These are phyloP conservation scores for Antheraea yamamai DNA, from an alignment of 2,888 invertebrate species.

Conservation along the genomic window DNA sequence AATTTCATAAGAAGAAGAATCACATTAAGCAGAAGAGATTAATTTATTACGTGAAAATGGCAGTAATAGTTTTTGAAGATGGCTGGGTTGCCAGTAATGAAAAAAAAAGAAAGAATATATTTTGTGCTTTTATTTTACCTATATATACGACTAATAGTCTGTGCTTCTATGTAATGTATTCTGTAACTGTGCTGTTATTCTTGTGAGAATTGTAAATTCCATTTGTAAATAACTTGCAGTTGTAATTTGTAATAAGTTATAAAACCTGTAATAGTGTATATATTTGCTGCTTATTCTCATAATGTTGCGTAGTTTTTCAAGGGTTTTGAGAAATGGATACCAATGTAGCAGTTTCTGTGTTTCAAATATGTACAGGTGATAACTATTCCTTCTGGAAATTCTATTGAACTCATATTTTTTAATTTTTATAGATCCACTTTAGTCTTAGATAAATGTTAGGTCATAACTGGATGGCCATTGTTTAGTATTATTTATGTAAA, in stretches of 20 bases:
- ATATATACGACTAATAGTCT: too few relatives aligned
- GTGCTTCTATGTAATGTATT: too few relatives aligned
- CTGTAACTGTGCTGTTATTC: too few relatives aligned
- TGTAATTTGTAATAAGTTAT: background rate
- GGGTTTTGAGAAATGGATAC: constrained; percentile 38
- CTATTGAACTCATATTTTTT: background rate
- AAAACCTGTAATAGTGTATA: background rate
- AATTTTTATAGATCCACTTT: background rate
- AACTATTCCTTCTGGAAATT: background rate
- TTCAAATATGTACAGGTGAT: constrained; percentile 42
- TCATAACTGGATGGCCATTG: background rate
- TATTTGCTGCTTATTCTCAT: constrained; percentile 22
- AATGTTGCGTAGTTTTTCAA: constrained; percentile 50
- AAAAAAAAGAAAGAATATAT: too few relatives aligned
- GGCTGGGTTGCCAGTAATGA: too few relatives aligned
- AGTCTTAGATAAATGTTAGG: background rate
- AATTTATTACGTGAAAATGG: too few relatives aligned
- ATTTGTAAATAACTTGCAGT: too few relatives aligned
- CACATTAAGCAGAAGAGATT: too few relatives aligned
- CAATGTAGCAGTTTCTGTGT: constrained; percentile 48
- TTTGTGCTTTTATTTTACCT: too few relatives aligned
- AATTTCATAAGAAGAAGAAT: too few relatives aligned
- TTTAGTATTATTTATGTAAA: background rate
- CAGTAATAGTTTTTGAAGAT: too few relatives aligned
- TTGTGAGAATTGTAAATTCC: too few relatives aligned